These are phyloP conservation scores for Anabas testudineus DNA, from an alignment of 2,797 vertebrate species.

Conservation along the genomic window DNA sequence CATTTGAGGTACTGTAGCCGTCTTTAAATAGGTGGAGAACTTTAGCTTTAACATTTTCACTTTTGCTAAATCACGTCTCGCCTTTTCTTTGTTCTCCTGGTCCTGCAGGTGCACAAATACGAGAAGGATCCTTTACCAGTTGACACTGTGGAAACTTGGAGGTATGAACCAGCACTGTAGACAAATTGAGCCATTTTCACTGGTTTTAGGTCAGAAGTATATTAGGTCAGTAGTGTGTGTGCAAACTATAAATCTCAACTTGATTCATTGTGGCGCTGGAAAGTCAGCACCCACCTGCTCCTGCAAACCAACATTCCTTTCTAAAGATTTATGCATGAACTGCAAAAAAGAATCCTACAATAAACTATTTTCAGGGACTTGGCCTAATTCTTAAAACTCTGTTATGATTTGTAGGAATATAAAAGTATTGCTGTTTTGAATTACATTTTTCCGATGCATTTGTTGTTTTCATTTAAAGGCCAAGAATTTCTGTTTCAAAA, in stretches of 20 bases:
- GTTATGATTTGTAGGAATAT: slow-evolving; percentile 13
- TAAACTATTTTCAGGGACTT: slow-evolving; percentile 26
- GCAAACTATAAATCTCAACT: slow-evolving; percentile 53
- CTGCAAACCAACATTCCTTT: slow-evolving; percentile 54
- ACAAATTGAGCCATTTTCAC: slow-evolving; percentile 57
- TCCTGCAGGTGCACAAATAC: slow-evolving; percentile 54
- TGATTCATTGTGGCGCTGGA: slow-evolving; percentile 47
- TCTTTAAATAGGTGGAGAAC: too few relatives aligned
- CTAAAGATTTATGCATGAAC: slow-evolving; percentile 41
- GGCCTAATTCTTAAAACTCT: slow-evolving; percentile 25
- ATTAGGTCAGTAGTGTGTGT: slow-evolving; percentile 61
- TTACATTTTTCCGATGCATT: neutral
- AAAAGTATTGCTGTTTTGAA: neutral
- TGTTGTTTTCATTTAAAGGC: neutral
- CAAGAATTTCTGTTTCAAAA: neutral
- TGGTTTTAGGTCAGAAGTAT: slow-evolving; percentile 69
- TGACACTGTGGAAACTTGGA: slow-evolving; percentile 66
- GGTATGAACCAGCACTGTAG: slow-evolving; percentile 71
- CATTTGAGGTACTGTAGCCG: slow-evolving; percentile 74
- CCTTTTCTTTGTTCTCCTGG: slow-evolving; percentile 21
- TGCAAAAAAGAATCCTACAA: slow-evolving; percentile 29
- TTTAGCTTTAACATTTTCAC: neutral
- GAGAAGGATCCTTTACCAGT: slow-evolving; percentile 54
- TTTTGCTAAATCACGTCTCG: slow-evolving; percentile 7
- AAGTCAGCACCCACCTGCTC: slow-evolving; percentile 63